Percentiles rank a stretch among this genome's conserved stretches.
Evolutionary conservation across 2,797 vertebrate species (phyloP).

Genomic region (Aeoliscus strigatus): DNA sequence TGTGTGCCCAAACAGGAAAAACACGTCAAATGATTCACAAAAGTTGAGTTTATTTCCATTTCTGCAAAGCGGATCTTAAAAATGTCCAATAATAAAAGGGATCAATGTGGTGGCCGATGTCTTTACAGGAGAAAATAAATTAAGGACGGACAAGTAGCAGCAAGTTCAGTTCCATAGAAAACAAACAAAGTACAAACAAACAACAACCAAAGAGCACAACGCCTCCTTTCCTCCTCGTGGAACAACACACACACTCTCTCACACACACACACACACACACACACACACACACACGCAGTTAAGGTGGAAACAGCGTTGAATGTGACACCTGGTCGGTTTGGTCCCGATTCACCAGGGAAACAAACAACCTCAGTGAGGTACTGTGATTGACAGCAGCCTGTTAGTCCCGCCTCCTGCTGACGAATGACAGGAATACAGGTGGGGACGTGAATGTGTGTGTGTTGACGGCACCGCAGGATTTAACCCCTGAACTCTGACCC

Average conservation of each 20-base stretch:
- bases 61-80: constrained; percentile 67
- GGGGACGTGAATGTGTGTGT: too few species aligned
- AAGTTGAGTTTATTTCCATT: constrained; percentile 65
- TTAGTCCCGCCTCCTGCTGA: too few species aligned
- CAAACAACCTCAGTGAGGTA: too few species aligned
- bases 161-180: constrained; percentile 36
- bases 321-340: too few species aligned
- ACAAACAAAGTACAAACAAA: constrained; percentile 38
- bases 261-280: too few species aligned
- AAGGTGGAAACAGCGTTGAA: constrained; percentile 36
- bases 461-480: too few species aligned
- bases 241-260: constrained; percentile 31
- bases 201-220: constrained; percentile 32
- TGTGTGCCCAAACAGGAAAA: too few species aligned
- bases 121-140: constrained; percentile 50
- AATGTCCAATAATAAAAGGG: constrained; percentile 66
- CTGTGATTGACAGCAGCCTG: too few species aligned
- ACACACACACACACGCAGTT: constrained; percentile 47
- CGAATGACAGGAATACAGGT: too few species aligned
- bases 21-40: constrained; percentile 61
- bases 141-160: constrained; percentile 57
- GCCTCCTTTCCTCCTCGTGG: constrained; percentile 14
- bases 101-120: constrained; percentile 43
- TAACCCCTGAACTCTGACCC: too few species aligned
- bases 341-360: too few species aligned